These are phyloP conservation scores for Ispidina picta DNA, from an alignment of 2,797 vertebrate species.

Conservation along the genomic window DNA sequence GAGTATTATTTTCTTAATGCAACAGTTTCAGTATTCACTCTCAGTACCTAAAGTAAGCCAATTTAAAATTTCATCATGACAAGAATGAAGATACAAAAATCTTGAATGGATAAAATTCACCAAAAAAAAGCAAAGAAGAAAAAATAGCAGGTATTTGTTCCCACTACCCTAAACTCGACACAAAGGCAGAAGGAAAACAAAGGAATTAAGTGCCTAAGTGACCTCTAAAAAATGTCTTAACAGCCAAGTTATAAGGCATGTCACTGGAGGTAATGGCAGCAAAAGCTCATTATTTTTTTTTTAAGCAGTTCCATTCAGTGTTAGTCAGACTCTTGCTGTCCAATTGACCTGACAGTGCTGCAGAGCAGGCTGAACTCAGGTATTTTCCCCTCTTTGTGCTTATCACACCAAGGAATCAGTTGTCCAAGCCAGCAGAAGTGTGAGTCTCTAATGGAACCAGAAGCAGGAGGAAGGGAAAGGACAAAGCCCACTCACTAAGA, in stretches of 20 bases:
- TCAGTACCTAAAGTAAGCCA: neutral
- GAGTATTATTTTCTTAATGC: neutral
- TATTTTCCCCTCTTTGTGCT: neutral
- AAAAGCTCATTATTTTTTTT: neutral
- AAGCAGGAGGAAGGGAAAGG: neutral
- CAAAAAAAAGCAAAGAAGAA: too few relatives aligned
- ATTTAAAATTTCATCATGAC: neutral
- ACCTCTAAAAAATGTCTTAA: neutral
- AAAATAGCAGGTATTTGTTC: neutral
- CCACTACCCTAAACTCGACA: neutral
- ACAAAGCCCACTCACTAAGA: constrained; percentile 28
- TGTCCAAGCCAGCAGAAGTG: neutral
- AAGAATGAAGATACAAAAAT: neutral
- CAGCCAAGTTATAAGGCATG: neutral
- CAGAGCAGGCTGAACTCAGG: neutral
- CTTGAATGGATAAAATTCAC: neutral
- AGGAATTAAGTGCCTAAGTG: neutral
- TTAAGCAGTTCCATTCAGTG: neutral
- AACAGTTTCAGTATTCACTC: neutral
- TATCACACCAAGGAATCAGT: neutral
- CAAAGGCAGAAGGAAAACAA: neutral
- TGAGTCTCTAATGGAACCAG: neutral
- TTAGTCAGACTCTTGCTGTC: neutral
- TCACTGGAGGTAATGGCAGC: neutral
- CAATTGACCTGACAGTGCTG: neutral